Percentiles rank a stretch among this genome's conserved stretches.
Evolutionary conservation across 2,797 vertebrate genomes (phyloP).

Genomic region (Craterocephalus amniculus): DNA sequence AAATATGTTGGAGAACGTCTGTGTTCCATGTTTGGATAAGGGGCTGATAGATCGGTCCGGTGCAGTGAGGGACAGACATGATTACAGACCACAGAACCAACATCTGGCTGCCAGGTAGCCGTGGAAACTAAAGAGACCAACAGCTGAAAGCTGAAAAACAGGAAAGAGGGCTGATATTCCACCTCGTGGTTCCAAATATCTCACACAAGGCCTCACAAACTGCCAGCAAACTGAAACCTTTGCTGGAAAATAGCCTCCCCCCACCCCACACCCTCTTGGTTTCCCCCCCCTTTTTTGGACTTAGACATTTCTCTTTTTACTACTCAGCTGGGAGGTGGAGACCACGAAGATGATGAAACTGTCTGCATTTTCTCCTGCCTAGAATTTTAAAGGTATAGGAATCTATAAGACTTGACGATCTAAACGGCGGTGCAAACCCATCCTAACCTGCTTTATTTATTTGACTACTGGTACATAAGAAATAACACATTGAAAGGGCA

Average conservation of each 20-base stretch:
- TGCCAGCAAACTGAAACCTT: slow-evolving; percentile 32
- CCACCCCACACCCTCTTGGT: not conserved
- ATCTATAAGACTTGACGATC: not conserved
- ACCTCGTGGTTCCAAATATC: slow-evolving; percentile 36
- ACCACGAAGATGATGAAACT: not conserved
- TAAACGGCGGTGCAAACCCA: not conserved
- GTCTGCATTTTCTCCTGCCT: slow-evolving; percentile 18
- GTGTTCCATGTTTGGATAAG: slow-evolving; percentile 28
- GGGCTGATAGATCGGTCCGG: slow-evolving; percentile 21
- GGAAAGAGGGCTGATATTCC: slow-evolving; percentile 50
- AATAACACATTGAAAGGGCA: not conserved
- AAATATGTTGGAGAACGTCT: slow-evolving; percentile 11
- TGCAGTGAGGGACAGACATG: slow-evolving; percentile 41
- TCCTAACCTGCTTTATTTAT: not conserved
- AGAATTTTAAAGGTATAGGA: not conserved
- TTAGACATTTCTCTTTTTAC: slow-evolving; percentile 5
- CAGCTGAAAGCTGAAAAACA: slow-evolving; percentile 52
- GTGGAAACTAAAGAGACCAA: slow-evolving; percentile 46
- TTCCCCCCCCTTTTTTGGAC: not conserved
- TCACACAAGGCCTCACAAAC: slow-evolving; percentile 39
- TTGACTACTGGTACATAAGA: not conserved
- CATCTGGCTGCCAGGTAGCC: slow-evolving; percentile 71
- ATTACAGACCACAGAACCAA: slow-evolving; percentile 43
- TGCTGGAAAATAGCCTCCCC: slow-evolving; percentile 39
- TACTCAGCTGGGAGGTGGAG: slow-evolving; percentile 8